Percentiles rank a stretch among this genome's conserved stretches.
Evolutionary conservation across 2,888 invertebrate genomes (phyloP).

Genomic region (Agrotis clavis): DNA sequence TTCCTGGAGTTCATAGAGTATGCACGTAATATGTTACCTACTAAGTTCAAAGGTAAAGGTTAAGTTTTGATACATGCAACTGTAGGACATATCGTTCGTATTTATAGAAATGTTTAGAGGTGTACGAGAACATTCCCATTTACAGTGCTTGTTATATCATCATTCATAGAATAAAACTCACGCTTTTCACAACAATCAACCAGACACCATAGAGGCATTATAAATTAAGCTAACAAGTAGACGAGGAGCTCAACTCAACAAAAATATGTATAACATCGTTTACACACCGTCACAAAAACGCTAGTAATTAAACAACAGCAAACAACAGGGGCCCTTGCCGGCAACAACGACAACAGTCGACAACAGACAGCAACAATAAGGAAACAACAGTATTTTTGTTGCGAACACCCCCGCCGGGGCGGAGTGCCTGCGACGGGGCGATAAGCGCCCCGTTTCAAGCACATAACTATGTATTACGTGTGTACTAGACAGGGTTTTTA

Average conservation of each 20-base stretch:
- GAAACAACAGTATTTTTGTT: conserved; percentile 88
- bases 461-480: conserved; percentile 61
- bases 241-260: conserved; percentile 62
- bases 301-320: conserved; percentile 85
- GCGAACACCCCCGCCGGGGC: conserved; percentile 76
- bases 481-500: conserved; percentile 63
- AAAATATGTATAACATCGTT: conserved; percentile 71
- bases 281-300: conserved; percentile 76
- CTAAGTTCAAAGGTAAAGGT: conserved; percentile 7
- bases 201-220: neutral
- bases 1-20: conserved; percentile 15
- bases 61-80: neutral
- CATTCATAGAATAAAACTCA: neutral
- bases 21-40: neutral
- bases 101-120: neutral
- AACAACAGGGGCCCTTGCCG: conserved; percentile 79
- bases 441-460: conserved; percentile 77
- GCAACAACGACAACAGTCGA: conserved; percentile 71
- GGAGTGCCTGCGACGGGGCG: conserved; percentile 80
- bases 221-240: conserved; percentile 46
- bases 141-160: neutral
- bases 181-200: conserved; percentile 6
- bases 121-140: neutral
- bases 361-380: conserved; percentile 75
- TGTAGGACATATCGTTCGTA: neutral